Evolutionary conservation across 1,140 invertebrate genomes (phyloP), one percentile per base, ranked within the genome.

Genomic region (Gryllus bimaculatus): DNA sequence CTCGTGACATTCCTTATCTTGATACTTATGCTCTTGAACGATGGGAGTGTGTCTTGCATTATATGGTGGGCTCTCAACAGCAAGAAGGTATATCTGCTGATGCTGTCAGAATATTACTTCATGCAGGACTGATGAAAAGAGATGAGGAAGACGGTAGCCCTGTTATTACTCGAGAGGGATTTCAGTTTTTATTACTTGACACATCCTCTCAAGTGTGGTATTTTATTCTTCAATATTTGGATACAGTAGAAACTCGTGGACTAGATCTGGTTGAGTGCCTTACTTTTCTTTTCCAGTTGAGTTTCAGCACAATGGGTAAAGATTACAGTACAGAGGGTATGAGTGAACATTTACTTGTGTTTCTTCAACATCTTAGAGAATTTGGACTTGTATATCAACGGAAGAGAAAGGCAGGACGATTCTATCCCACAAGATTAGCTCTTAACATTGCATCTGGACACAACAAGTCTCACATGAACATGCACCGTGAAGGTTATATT

Each of bases 1-100:
- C 93, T 1, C 90, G 95, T 81, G 96, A 98, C 83, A 90, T 96
- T 8, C 89, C 91, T 13, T 98, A 97, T 86, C 87, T 99, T 48
- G 96, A 99, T 86, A 90, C 92, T 13, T 99, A 99, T 87, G 96
- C 97, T 0, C 87, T 95, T 82, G 95, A 98, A 84, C 88, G 97
- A 76, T 99, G 97, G 97, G 95, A 98, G 86, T 97, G 95, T 85
- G 95, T 99, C 12, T 88, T 99, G 6, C 96, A 99, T 87, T 99
- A 97, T 84, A 97, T 99, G 94, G 96, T 98, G 75, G 96, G 96
- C 26, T 95, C 94, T 10, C 91, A 94, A 49, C 92, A 92, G 85
- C 90, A 90, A 82, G 95, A 97, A 86, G 95, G 94, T 49, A 97
- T 98, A 80, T 98, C 95, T 79, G 91, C 92, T 74, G 97, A 98